Conservation (phyloP, 2,797 vertebrate species). For the Lutra lutra region DNA sequence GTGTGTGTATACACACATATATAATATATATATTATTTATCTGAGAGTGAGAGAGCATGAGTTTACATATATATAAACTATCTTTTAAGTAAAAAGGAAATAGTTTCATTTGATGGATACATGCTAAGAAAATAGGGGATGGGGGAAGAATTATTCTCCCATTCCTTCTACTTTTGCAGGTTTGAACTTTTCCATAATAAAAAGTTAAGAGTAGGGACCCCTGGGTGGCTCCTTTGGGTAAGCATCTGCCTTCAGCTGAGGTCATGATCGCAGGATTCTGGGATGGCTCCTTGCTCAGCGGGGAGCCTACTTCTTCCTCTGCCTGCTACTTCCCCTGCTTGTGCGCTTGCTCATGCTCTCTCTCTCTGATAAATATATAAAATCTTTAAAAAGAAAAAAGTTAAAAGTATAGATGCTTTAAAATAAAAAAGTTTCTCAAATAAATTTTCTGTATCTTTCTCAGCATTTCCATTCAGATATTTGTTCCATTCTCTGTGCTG, state of each 20-base stretch:
- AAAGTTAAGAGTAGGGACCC: not conserved
- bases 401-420: not conserved
- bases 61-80: not conserved
- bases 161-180: not conserved
- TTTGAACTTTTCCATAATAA: not conserved
- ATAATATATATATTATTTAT: too few relatives aligned
- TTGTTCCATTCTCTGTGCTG: not conserved
- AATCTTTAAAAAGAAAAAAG: too few relatives aligned
- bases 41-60: too few relatives aligned
- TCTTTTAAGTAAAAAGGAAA: not conserved
- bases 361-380: too few relatives aligned
- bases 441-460: not conserved
- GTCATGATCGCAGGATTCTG: too few relatives aligned
- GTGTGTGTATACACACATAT: too few relatives aligned
- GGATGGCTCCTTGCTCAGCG: too few relatives aligned
- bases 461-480: not conserved
- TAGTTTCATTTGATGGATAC: not conserved
- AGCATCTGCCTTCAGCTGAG: too few relatives aligned
- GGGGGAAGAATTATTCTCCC: not conserved
- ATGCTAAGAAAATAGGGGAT: accelerated
- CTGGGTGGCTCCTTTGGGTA: too few relatives aligned
- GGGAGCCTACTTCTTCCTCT: too few relatives aligned
- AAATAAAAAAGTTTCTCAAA: not conserved
- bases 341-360: too few relatives aligned
- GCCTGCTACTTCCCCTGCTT: too few relatives aligned